Conservation (phyloP, 2,113 vertebrate species). For the Rattus norvegicus region DNA sequence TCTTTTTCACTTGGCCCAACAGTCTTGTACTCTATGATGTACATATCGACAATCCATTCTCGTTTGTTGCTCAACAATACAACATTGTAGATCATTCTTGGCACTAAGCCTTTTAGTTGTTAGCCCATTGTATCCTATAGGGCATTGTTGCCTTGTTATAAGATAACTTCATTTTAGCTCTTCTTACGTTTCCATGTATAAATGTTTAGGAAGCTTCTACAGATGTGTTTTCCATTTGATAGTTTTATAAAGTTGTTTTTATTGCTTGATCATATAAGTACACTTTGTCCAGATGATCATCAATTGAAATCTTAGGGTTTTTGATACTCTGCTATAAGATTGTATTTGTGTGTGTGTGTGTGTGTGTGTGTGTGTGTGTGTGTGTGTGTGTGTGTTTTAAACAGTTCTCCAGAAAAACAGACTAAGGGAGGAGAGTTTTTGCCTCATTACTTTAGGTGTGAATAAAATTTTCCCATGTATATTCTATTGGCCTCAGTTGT, state of each 20-base stretch:
- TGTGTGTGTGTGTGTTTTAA: not conserved
- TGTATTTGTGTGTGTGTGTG: not conserved
- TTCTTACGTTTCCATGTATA: not conserved
- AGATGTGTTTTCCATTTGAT: not conserved
- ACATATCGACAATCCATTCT: not conserved
- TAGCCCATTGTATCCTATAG: not conserved
- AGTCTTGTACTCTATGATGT: too few relatives aligned
- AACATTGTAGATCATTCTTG: not conserved
- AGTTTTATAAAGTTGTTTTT: not conserved
- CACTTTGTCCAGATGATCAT: not conserved
- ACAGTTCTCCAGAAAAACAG: not conserved
- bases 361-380: too few relatives aligned
- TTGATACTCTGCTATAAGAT: not conserved
- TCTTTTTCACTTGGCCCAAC: not conserved
- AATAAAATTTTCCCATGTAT: not conserved
- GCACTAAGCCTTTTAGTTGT: not conserved
- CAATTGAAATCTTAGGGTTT: not conserved
- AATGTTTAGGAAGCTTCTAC: not conserved
- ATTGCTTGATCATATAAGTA: not conserved
- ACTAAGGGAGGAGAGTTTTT: not conserved
- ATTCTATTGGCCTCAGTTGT: not conserved
- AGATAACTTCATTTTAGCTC: not conserved
- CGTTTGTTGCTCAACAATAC: not conserved
- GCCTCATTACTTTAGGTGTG: not conserved
- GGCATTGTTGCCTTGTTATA: not conserved